These are phyloP conservation scores for Margaritifera margaritifera DNA, from an alignment of 2,888 invertebrate species.

Conservation along the genomic window DNA sequence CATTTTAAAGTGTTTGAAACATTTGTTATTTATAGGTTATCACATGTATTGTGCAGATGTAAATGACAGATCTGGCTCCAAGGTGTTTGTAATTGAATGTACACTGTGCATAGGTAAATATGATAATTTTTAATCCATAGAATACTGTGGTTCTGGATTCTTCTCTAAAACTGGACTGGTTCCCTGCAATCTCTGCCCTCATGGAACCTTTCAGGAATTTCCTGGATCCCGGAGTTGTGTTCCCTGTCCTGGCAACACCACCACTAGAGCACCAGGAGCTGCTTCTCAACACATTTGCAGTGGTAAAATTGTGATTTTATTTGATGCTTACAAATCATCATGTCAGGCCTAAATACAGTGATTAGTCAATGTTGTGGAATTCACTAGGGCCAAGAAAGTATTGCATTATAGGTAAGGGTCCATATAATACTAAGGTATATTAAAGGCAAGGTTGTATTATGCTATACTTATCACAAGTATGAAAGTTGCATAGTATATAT, in stretches of 20 bases:
- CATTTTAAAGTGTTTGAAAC: too few relatives aligned
- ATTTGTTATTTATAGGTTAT: too few relatives aligned
- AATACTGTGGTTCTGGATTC: conserved; percentile 52
- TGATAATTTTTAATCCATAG: conserved; percentile 28
- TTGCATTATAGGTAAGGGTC: too few relatives aligned
- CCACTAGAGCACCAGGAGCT: conserved; percentile 37
- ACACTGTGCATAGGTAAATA: background rate
- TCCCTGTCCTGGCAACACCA: conserved; percentile 39
- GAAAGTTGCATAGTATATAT: too few relatives aligned
- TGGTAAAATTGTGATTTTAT: conserved; percentile 19
- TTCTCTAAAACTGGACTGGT: conserved; percentile 59
- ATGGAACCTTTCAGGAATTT: conserved; percentile 57
- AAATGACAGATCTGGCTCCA: background rate
- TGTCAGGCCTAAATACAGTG: too few relatives aligned
- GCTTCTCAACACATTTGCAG: conserved; percentile 31
- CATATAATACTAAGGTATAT: too few relatives aligned
- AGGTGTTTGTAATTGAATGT: background rate
- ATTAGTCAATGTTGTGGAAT: too few relatives aligned
- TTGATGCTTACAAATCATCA: too few relatives aligned
- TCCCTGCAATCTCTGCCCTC: conserved; percentile 63
- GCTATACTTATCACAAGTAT: too few relatives aligned
- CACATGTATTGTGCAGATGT: background rate
- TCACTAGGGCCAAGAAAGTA: too few relatives aligned
- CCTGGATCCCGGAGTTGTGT: conserved; percentile 46
- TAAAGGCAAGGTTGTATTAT: too few relatives aligned